Base-by-base conservation (phyloP, 2,888 invertebrate species). In the Hemaris fuciformis region DNA sequence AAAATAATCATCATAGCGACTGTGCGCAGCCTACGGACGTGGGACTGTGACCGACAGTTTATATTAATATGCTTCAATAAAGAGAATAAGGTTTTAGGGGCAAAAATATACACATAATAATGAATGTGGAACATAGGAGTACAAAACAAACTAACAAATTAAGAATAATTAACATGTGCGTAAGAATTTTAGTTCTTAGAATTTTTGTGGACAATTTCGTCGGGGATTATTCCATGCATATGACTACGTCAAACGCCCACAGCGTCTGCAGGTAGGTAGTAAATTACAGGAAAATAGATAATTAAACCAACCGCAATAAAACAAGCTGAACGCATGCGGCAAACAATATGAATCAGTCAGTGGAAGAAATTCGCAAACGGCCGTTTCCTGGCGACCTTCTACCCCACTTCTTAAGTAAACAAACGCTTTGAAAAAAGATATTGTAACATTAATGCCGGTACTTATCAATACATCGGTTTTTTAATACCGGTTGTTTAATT, bases 351-450 rank as follows among this genome's bases (percentile, higher is more conserved):
- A 80, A 63, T 74, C 70, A 77, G 63, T 18, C 64, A 59, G 56
- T 70, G 65, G 67, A 71, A 72, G 76, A 76, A 76, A 77, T 77
- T 76, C 72, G 69, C 75, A 62, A 65, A 62, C 61, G 56, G 31
- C 41, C 34, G 69, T 71, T 79, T 76, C 78, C 79, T 72, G 76
- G 63, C 64, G 72, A 68, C 77, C 77, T 76, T 78, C 72, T 69
- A 65, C 65, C 68, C 46, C 42, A 27, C 53, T 60, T 8, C 61
- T 64, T 27, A 63, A 48, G 34, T 62, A 64, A 64, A 64, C 61
- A 67, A 57, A 64, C 64, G 45, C 65, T 64, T 67, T 65, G 66
- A 61, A 66, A 22, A 18, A 10, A 10, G 48, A 3, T 4, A 1
- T 8, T 31, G 27, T 31, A 8, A 27, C 13, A 31, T 18, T 18